Evolutionary conservation across 2,888 invertebrate genomes (phyloP), one percentile per base, ranked within the genome.

Genomic region (Monochamus alternatus): DNA sequence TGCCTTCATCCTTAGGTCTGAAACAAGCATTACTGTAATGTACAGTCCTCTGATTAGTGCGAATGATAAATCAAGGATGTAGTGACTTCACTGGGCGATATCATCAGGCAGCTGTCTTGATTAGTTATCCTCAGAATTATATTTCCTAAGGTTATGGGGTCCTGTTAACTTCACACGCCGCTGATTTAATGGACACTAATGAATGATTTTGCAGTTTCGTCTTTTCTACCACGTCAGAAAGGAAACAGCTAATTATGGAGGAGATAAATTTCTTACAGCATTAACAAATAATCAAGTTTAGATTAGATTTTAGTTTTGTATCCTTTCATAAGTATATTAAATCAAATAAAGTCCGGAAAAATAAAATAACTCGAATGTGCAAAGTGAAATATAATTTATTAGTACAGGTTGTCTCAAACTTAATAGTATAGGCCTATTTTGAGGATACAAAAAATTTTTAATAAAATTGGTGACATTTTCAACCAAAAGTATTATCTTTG

Each of bases 171-270:
- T 55, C 14, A 55, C 55, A 55, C 55, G 3, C 7, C 55, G 55
- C n/a, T 22, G 22, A 55, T 55, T n/a, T 55, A 55, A 55, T 22
- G 55, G 14, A 55, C 55, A 14, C 55, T 14, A 55, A 55, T 55
- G 22, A 55, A 14, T 14, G 55, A 7, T n/a, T 14, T 14, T 1
- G 38, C 38, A 5, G 38, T 38, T 38, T 38, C 4, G 22, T n/a
- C 22, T 3, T 22, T 3, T 5, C n/a, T n/a, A 7, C 14, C 4
- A 55, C 14, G 14, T 3, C 55, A 55, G n/a, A 55, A 52, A 52
- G 52, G 52, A 52, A 52, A 52, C 14, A n/a, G 55, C 5, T 55
- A 55, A 55, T 22, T n/a, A 7, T 2, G 55, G 3, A 22, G 3
- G 14, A 55, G 14, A 55, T 4, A 55, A 3, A 55, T 55, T 55